phyloP scores from a whole-genome alignment of 2,113 vertebrate genomes.

The Planiliza haematocheilus region DNA sequence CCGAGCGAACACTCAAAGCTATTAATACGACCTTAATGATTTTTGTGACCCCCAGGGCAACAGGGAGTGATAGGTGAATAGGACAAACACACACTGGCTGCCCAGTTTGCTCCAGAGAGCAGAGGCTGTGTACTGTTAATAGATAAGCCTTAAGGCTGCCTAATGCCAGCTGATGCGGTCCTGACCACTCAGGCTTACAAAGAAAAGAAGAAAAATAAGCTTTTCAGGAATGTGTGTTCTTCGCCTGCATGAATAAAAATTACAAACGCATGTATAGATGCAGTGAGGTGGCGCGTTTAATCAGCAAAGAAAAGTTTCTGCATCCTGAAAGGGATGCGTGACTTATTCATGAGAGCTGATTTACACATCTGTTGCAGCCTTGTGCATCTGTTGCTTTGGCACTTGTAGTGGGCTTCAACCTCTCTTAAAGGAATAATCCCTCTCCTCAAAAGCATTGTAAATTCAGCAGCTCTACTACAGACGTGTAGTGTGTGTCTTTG shows the following conservation, averaged over 20 bases:
- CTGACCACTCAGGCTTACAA: slow-evolving; percentile 34
- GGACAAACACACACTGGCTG: slow-evolving; percentile 57
- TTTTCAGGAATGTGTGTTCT: slow-evolving; percentile 10
- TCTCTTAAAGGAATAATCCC: slow-evolving; percentile 46
- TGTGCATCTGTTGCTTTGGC: slow-evolving; percentile 60
- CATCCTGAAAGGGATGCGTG: slow-evolving; percentile 11
- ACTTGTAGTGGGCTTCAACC: slow-evolving; percentile 21
- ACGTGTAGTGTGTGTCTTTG: neutral
- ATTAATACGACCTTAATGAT: slow-evolving; percentile 68
- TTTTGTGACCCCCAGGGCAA: slow-evolving; percentile 58
- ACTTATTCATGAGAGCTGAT: slow-evolving; percentile 51
- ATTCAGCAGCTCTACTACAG: neutral
- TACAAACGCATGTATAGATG: neutral
- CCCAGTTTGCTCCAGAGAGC: slow-evolving; percentile 37
- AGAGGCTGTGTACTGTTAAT: slow-evolving; percentile 24
- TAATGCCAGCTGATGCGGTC: slow-evolving; percentile 56
- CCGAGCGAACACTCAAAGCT: slow-evolving; percentile 12
- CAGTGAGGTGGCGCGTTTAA: neutral
- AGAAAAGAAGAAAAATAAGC: slow-evolving; percentile 9
- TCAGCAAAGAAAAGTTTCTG: slow-evolving; percentile 24
- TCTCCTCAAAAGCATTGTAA: slow-evolving; percentile 9
- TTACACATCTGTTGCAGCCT: slow-evolving; percentile 64
- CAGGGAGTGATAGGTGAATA: slow-evolving; percentile 46
- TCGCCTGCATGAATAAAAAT: neutral
- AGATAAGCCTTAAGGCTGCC: slow-evolving; percentile 40